phyloP scores from a whole-genome alignment of 2,113 vertebrate species.

The Lagopus leucura region DNA sequence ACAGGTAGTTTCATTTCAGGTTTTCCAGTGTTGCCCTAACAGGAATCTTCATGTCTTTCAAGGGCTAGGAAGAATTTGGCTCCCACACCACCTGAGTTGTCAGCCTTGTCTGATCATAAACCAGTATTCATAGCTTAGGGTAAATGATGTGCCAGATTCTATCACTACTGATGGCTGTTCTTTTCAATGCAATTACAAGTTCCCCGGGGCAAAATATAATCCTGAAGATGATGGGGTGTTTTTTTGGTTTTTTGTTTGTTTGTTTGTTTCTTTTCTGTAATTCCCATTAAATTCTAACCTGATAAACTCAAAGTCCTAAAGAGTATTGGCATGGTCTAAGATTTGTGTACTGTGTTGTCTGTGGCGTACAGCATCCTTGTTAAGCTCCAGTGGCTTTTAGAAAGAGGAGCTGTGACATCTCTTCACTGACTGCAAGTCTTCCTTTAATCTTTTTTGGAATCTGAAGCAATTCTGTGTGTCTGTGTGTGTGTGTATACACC shows the following conservation, averaged over 20 bases:
- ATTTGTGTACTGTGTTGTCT: background rate
- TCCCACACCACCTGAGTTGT: background rate
- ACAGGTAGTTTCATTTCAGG: background rate
- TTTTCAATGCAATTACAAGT: background rate
- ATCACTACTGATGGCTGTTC: rapidly evolving
- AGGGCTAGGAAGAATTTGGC: background rate
- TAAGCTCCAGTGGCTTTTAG: background rate
- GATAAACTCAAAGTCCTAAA: background rate
- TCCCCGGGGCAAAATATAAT: background rate
- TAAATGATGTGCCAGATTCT: background rate
- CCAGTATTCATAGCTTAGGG: background rate
- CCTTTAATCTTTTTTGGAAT: background rate
- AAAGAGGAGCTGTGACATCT: background rate
- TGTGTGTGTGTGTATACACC: too few relatives aligned
- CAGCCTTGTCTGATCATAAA: background rate
- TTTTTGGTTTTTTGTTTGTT: background rate
- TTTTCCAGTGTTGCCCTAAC: background rate
- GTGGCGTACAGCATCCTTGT: background rate
- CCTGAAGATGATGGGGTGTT: background rate
- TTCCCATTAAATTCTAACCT: background rate
- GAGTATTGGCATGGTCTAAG: background rate
- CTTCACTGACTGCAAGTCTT: background rate
- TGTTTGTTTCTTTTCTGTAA: background rate
- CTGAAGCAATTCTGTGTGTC: background rate
- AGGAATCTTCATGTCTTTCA: background rate